These are phyloP conservation scores for Leptinotarsa undecemlineata DNA, from an alignment of 1,140 invertebrate species.

Conservation along the genomic window DNA sequence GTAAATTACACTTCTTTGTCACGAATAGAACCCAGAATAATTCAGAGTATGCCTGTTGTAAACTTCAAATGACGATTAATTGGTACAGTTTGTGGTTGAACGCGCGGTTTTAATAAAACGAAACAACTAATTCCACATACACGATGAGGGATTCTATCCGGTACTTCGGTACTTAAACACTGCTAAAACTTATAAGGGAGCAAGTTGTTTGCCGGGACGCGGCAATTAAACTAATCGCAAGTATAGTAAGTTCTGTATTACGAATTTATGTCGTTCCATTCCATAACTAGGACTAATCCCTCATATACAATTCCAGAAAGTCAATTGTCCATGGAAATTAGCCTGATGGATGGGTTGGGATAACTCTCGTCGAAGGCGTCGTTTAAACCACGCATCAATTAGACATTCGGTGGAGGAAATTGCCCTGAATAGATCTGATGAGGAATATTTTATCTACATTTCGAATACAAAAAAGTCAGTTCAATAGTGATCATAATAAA, in stretches of 20 bases:
- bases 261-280: slow-evolving; percentile 38
- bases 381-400: not conserved
- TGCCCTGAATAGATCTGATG: not conserved
- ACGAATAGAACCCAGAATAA: slow-evolving; percentile 17
- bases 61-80: slow-evolving; percentile 32
- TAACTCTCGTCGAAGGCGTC: not conserved
- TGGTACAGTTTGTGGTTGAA: slow-evolving; percentile 23
- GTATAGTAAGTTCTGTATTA: slow-evolving; percentile 39
- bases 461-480: no score
- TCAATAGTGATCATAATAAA: no score
- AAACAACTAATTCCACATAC: slow-evolving; percentile 36
- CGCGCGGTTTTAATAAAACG: slow-evolving; percentile 28
- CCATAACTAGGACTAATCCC: slow-evolving; percentile 43
- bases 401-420: not conserved
- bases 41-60: slow-evolving; percentile 19
- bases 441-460: no score
- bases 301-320: slow-evolving; percentile 45
- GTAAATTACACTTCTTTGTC: not conserved
- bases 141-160: slow-evolving; percentile 36
- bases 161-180: slow-evolving; percentile 30
- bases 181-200: slow-evolving; percentile 34
- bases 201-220: not conserved
- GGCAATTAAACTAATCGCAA: slow-evolving; percentile 46
- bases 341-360: slow-evolving; percentile 21
- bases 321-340: slow-evolving; percentile 48